phyloP scores from a whole-genome alignment of 2,888 invertebrate species.

The Pterobdella sp. region DNA sequence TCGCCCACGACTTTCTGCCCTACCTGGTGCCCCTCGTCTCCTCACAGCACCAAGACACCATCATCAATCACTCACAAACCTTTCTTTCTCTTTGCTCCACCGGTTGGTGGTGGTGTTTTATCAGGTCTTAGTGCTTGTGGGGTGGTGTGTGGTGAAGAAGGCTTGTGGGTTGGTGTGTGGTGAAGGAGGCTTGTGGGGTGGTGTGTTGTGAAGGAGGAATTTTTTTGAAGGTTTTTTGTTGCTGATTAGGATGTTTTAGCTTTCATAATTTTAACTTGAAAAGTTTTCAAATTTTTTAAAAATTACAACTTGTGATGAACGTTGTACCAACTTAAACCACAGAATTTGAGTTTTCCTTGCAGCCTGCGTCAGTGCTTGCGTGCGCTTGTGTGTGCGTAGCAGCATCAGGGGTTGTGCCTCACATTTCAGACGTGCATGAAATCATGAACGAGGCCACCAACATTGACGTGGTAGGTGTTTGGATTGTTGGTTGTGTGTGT shows the following conservation, averaged over 20 bases:
- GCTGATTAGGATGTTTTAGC: too few species aligned
- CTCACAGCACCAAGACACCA: conserved; percentile 61
- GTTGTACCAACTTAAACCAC: too few species aligned
- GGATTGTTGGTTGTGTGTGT: neutral
- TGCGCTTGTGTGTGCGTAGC: conserved; percentile 26
- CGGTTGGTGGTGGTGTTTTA: conserved; percentile 58
- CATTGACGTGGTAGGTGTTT: conserved; percentile 2
- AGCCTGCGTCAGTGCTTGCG: conserved; percentile 20
- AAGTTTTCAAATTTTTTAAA: too few species aligned
- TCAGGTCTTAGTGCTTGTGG: too few species aligned
- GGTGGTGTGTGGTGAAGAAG: neutral
- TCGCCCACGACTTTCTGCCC: conserved; percentile 84
- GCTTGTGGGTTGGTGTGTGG: neutral
- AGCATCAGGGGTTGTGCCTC: neutral
- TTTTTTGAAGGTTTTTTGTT: too few species aligned
- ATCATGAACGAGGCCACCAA: neutral
- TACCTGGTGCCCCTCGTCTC: conserved; percentile 61
- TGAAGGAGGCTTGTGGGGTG: neutral
- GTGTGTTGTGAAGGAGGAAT: neutral
- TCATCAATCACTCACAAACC: conserved; percentile 77
- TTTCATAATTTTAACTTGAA: too few species aligned
- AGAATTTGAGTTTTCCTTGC: conserved; percentile 24
- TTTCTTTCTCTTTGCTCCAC: conserved; percentile 81
- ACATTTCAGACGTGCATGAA: neutral
- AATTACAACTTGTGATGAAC: too few species aligned